These are phyloP conservation scores for Zaprionus bogoriensis DNA, from an alignment of 2,888 invertebrate species.

Conservation along the genomic window DNA sequence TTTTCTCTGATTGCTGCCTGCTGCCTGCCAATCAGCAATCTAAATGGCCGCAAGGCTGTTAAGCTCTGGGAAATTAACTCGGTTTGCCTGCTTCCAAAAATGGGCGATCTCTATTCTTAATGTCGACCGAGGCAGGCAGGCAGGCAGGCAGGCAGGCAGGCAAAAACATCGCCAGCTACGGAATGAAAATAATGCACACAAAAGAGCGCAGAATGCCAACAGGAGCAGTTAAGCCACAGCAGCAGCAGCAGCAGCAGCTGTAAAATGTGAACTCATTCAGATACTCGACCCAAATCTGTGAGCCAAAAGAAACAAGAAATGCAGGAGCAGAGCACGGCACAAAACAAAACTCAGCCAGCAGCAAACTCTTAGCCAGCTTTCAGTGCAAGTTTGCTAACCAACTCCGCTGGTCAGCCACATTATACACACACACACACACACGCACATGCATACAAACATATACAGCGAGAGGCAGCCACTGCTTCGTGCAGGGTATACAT, in stretches of 20 bases:
- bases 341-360: constrained; percentile 23
- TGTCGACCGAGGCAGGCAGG: constrained; percentile 40
- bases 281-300: constrained; percentile 68
- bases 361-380: constrained; percentile 28
- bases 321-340: constrained; percentile 47
- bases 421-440: constrained; percentile 1
- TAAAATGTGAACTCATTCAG: constrained; percentile 59
- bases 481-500: too few species aligned
- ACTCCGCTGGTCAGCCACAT: constrained; percentile 43
- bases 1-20: neutral
- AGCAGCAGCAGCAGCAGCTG: constrained; percentile 12
- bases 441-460: neutral
- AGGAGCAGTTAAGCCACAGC: constrained; percentile 25
- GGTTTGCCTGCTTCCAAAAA: constrained; percentile 9
- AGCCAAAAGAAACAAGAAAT: constrained; percentile 48
- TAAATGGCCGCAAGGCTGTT: constrained; percentile 7
- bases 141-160: constrained; percentile 23
- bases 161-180: constrained; percentile 11
- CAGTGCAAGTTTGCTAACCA: constrained; percentile 45
- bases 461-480: too few species aligned
- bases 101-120: constrained; percentile 32
- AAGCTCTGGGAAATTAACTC: constrained; percentile 43
- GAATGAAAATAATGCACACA: constrained; percentile 34
- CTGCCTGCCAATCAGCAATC: constrained; percentile 28
- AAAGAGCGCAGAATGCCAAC: constrained; percentile 28